Evolutionary conservation across 2,888 invertebrate genomes (phyloP).

Genomic region (Eristalis arbustorum): DNA sequence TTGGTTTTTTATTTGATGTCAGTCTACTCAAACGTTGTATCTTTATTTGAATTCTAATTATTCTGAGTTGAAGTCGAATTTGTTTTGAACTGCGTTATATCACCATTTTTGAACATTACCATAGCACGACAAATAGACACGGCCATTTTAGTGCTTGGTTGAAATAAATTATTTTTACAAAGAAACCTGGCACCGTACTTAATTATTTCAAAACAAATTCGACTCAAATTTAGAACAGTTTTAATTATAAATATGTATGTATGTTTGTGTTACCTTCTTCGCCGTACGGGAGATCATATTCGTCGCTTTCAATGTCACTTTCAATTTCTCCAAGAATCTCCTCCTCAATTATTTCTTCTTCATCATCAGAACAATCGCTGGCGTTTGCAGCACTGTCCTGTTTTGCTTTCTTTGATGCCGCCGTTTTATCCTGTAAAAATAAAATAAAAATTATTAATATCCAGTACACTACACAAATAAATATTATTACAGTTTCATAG

Average conservation of each 20-base stretch:
- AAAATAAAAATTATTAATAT: neutral
- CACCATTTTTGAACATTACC: too few relatives aligned
- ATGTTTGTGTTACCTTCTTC: constrained; percentile 79
- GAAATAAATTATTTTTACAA: too few relatives aligned
- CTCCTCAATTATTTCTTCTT: constrained; percentile 76
- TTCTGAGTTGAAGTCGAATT: too few relatives aligned
- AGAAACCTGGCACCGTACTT: neutral
- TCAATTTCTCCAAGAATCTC: constrained; percentile 71
- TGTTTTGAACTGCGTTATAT: too few relatives aligned
- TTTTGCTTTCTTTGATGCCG: constrained; percentile 80
- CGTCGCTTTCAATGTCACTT: constrained; percentile 79
- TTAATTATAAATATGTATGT: constrained; percentile 27
- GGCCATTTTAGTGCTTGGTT: too few relatives aligned
- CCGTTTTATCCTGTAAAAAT: constrained; percentile 77
- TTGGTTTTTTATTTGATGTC: too few relatives aligned
- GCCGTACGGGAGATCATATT: constrained; percentile 79
- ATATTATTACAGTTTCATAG: too few relatives aligned
- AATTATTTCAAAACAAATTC: constrained; percentile 4
- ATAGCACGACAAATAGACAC: too few relatives aligned
- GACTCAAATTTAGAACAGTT: neutral
- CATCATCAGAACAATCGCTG: constrained; percentile 74
- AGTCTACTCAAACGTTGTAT: too few relatives aligned
- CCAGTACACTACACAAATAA: too few relatives aligned
- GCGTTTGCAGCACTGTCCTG: constrained; percentile 75
- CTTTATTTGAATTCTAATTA: too few relatives aligned